Evolutionary conservation across 92 coral and sea anemone genomes (phyloP).

Genomic region (Epizoanthus scotinus): DNA sequence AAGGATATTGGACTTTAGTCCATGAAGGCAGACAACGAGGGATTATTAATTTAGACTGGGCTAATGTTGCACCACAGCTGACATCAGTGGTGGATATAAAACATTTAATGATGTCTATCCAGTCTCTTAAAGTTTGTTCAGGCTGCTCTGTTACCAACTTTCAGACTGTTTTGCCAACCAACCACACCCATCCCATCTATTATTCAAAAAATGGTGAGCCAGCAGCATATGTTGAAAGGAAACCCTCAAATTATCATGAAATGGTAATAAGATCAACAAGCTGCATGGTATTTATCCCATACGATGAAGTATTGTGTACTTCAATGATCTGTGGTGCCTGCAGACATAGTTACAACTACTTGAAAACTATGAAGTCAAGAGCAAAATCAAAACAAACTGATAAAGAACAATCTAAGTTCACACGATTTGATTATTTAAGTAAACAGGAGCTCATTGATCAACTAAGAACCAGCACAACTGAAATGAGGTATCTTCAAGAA

Average conservation of each 20-base stretch:
- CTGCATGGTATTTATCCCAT: constrained; percentile 36
- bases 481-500: constrained; percentile 41
- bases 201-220: constrained; percentile 29
- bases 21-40: constrained; percentile 27
- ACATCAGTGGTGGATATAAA: constrained; percentile 2
- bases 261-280: constrained; percentile 25
- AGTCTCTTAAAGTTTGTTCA: constrained; percentile 5
- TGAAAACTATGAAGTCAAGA: constrained; percentile 46
- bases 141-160: not conserved
- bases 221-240: constrained; percentile 37
- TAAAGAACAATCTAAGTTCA: constrained; percentile 36
- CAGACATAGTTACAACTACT: constrained; percentile 20
- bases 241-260: constrained; percentile 11
- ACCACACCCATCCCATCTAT: constrained; percentile 15
- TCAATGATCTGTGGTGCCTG: constrained; percentile 31
- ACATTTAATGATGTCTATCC: not conserved
- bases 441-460: constrained; percentile 44
- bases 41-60: not conserved
- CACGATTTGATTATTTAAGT: constrained; percentile 52
- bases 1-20: too few species aligned
- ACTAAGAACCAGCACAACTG: constrained; percentile 44
- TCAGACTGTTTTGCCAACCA: constrained; percentile 10
- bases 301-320: constrained; percentile 18
- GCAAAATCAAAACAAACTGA: not conserved
- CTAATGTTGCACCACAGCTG: not conserved